Evolutionary conservation across 2,113 vertebrate genomes (phyloP), one percentile per base, ranked within the genome.

Genomic region (Xyliphius kryptos): DNA sequence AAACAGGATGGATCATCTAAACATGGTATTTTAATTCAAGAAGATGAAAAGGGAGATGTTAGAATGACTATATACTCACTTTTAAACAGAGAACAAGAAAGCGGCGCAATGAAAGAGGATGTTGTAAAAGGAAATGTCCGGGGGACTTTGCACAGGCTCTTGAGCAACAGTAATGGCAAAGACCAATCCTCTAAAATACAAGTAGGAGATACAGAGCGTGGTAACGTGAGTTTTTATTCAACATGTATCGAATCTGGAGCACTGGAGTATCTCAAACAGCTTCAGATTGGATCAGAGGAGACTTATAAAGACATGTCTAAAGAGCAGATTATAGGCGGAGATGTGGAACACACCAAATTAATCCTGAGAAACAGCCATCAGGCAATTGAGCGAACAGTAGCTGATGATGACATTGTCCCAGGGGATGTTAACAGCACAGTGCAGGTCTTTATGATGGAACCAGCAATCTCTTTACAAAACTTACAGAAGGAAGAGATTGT

Each of bases 61-160:
- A 91, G 86, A 69, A 91, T 96, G 92, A 96, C 92, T 2, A 88
- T 96, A 54, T 96, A 95, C 63, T 92, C 92, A 56, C 89, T 96
- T 9, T 80, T 96, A 57, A 92, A 94, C 70, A 88, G 90, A 80
- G 83, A 74, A 21, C 69, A 87, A 55, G 57, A 72, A 1, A 58
- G 73, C 1, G 72, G 58, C 66, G 21, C 74, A 64, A 79, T 88
- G 41, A 89, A 77, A 60, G 89, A 91, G 72, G 86, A 92, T 57
- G 74, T 94, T 3, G 38, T 91, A 62, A 83, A 85, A 14, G 91
- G 91, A 15, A 92, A 94, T 46, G 85, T 96, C 5, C 90, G 82
- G 74, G 82, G 68, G 47, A 85, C 89, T 0, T 83, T 95, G 67
- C 83, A 90, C 16, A 87, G 80, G 36, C 81, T 96, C 13, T 76